Evolutionary conservation across 1,140 invertebrate species (phyloP).

Genomic region (Dolichoris vasculosae): DNA sequence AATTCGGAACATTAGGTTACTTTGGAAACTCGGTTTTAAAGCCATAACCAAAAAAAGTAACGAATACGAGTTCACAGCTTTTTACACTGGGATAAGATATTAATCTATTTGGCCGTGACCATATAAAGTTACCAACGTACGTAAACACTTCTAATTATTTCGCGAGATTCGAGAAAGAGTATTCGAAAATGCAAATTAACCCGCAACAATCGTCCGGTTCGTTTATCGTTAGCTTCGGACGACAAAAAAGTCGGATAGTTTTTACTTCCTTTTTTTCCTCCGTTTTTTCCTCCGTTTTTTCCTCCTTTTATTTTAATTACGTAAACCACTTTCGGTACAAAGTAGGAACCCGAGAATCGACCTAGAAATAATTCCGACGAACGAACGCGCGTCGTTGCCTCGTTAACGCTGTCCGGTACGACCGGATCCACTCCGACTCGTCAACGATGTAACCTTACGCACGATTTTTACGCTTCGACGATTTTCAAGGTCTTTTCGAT

Average conservation of each 20-base stretch:
- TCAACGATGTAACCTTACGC: conserved; percentile 7
- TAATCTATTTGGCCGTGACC: not conserved
- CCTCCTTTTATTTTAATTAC: not conserved
- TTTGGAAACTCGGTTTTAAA: not conserved
- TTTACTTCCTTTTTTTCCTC: too few species aligned
- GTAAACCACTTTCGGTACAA: not conserved
- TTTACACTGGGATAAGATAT: not conserved
- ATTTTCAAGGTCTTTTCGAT: conserved; percentile 35
- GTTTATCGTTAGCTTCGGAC: not conserved
- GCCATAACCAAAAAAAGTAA: not conserved
- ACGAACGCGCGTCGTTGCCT: not conserved
- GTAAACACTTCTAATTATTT: not conserved
- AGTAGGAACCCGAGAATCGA: not conserved
- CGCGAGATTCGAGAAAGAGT: not conserved
- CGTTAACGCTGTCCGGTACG: not conserved
- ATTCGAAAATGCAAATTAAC: not conserved
- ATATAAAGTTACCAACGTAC: not conserved
- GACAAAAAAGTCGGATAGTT: not conserved
- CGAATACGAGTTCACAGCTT: not conserved
- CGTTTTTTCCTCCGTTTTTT: too few species aligned
- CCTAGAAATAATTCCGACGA: too few species aligned
- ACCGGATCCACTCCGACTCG: conserved; percentile 28
- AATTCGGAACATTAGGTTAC: not conserved
- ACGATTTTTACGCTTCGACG: conserved; percentile 26
- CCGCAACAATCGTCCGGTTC: not conserved